Percentiles rank a stretch among this genome's conserved stretches.
Evolutionary conservation across 2,113 vertebrate genomes (phyloP).

Genomic region (Pterophyllum scalare): DNA sequence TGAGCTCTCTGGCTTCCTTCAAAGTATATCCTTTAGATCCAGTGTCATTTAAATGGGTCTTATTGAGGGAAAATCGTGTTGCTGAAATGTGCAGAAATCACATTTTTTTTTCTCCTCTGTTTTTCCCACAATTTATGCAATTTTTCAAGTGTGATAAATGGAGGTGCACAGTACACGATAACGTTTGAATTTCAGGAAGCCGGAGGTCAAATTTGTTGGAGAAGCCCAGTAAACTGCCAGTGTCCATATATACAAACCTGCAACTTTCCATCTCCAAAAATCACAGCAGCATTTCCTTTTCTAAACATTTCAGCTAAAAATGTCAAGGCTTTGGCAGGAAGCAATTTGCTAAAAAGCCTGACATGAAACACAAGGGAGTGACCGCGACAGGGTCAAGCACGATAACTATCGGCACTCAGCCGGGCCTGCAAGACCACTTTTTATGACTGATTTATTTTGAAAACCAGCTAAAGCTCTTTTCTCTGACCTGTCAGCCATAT

Average conservation of each 20-base stretch:
- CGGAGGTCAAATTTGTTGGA: conserved; percentile 33
- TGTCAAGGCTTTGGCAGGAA: conserved; percentile 63
- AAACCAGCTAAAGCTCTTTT: conserved; percentile 8
- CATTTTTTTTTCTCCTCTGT: neutral
- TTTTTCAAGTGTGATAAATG: neutral
- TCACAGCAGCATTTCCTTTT: conserved; percentile 68
- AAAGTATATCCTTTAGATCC: neutral
- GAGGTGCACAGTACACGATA: neutral
- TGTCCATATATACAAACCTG: conserved; percentile 57
- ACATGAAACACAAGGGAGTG: conserved; percentile 70
- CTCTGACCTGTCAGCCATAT: conserved; percentile 3
- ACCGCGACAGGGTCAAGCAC: conserved; percentile 44
- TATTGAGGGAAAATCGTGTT: neutral
- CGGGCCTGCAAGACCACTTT: conserved; percentile 8
- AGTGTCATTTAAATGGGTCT: neutral
- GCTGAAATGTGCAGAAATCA: neutral
- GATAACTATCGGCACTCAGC: conserved; percentile 50
- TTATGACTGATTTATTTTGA: conserved; percentile 32
- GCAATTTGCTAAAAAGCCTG: conserved; percentile 64
- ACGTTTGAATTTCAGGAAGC: conserved; percentile 43
- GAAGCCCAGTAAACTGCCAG: conserved; percentile 33
- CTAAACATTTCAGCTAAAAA: conserved; percentile 69
- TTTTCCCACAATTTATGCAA: neutral
- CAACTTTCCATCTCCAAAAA: conserved; percentile 63
- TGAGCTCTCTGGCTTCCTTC: neutral